Evolutionary conservation across 1,140 invertebrate species (phyloP), one percentile per base, ranked within the genome.

Genomic region (Cryptotermes secundus): DNA sequence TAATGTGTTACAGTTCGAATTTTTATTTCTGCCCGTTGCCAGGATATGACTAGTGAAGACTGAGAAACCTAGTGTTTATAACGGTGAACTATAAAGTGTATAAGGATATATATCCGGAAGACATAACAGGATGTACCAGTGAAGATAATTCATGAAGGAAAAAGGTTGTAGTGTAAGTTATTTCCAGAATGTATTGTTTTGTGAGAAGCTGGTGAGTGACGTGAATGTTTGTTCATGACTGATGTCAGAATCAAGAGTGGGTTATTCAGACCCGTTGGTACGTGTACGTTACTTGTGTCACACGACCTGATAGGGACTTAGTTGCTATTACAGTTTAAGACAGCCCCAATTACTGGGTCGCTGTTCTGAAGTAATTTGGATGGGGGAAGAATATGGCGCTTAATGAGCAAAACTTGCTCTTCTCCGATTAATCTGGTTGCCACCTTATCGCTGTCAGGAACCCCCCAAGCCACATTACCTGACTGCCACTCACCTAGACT

Each of bases 341-440:
- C 19, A 59, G 12, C 24, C 24, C 19, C 7, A 59, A 72, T 72
- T 31, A 72, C 59, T 72, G 26, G 26, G 59, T 31, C 3, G n/a
- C 59, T 72, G 59, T 72, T 72, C n/a, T 16, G 26, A 72, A 72
- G 59, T 72, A 72, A 72, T 72, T 72, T 72, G 59, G 59, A 72
- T 72, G n/a, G n/a, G 26, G 4, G 26, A 31, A 72, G 1, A 72
- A 72, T 72, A 72, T 72, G 59, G 59, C 14, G 6, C 14, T 72
- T 72, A 72, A 72, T 31, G 26, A 72, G 59, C 26, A 31, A 72
- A 72, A 31, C 2, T n/a, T 1, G 59, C 59, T 72, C n/a, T 72
- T 72, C n/a, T 31, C 4, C 26, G 26, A 6, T 72, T 72, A 72
- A 49, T 19, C 45, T 49, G 45, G 16, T 49, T 49, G n/a, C 59